A percentile compares a stretch with the other conserved stretches of the same genome.
Conservation (phyloP, 1,140 invertebrate genomes). For the Prorops nasuta region DNA sequence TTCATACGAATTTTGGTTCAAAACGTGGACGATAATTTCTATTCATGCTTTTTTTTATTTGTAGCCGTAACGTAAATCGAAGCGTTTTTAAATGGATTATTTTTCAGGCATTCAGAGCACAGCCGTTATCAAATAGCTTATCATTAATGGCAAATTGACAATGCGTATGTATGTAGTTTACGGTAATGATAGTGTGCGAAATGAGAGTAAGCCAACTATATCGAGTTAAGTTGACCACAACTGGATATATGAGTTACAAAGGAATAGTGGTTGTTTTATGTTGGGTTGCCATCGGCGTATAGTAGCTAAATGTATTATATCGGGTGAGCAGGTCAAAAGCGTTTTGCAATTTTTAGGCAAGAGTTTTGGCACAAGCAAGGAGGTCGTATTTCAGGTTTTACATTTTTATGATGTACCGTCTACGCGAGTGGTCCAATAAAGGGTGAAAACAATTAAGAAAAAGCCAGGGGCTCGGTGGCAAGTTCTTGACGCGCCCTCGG, state of each 20-base stretch:
- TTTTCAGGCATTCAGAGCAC: not conserved
- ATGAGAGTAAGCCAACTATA: no score
- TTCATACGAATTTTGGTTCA: no score
- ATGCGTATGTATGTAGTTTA: no score
- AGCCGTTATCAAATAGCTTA: not conserved
- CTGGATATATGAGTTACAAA: no score
- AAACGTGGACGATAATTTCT: not conserved
- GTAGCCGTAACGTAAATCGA: not conserved
- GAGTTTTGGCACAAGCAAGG: not conserved
- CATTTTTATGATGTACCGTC: not conserved
- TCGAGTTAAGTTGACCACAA: no score
- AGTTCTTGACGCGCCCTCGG: not conserved
- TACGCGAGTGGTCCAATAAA: not conserved
- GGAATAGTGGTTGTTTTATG: no score
- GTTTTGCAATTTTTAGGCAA: not conserved
- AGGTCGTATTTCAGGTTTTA: not conserved
- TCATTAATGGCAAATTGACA: not conserved
- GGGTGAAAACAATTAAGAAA: constrained; percentile 29
- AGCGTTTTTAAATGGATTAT: not conserved
- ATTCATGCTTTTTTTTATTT: not conserved
- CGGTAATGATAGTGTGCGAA: no score
- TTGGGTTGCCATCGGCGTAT: no score
- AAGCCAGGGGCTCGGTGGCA: not conserved
- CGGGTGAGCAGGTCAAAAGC: no score
- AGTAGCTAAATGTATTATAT: no score